These are phyloP conservation scores for Furcula furcula DNA, from an alignment of 2,888 invertebrate genomes.

Conservation along the genomic window DNA sequence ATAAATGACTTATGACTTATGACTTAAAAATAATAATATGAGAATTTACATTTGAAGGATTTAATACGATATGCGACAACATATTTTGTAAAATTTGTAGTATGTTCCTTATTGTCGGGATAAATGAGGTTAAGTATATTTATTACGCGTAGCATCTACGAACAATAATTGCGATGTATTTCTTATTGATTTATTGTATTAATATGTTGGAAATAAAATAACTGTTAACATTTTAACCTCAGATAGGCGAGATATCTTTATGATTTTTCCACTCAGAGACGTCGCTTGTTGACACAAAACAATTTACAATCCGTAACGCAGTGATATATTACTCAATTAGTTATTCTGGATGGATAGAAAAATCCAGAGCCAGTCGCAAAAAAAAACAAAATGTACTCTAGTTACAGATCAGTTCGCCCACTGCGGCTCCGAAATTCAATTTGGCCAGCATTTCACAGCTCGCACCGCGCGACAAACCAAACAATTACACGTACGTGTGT, in stretches of 20 bases:
- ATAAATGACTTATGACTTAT: too few relatives aligned
- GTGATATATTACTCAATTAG: conserved; percentile 25
- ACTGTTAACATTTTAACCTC: conserved; percentile 37
- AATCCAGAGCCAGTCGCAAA: conserved; percentile 8
- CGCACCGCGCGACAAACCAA: conserved; percentile 70
- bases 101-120: too few relatives aligned
- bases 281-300: conserved; percentile 32
- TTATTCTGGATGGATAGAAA: conserved; percentile 25
- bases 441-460: conserved; percentile 55
- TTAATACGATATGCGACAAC: too few relatives aligned
- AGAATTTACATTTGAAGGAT: too few relatives aligned
- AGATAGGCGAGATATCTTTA: conserved; percentile 28
- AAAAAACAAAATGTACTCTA: conserved; percentile 35
- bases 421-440: conserved; percentile 72
- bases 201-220: conserved; percentile 33
- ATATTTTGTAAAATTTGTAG: too few relatives aligned
- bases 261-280: conserved; percentile 35
- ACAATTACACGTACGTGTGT: conserved; percentile 77
- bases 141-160: too few relatives aligned
- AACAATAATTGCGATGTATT: conserved; percentile 32
- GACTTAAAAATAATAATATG: too few relatives aligned
- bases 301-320: conserved; percentile 22
- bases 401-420: conserved; percentile 54
- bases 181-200: conserved; percentile 29
- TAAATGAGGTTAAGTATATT: too few relatives aligned